Percentiles rank a stretch among this genome's conserved stretches.
phyloP scores from a whole-genome alignment of 2,888 invertebrate species.

The Leucoma salicis region DNA sequence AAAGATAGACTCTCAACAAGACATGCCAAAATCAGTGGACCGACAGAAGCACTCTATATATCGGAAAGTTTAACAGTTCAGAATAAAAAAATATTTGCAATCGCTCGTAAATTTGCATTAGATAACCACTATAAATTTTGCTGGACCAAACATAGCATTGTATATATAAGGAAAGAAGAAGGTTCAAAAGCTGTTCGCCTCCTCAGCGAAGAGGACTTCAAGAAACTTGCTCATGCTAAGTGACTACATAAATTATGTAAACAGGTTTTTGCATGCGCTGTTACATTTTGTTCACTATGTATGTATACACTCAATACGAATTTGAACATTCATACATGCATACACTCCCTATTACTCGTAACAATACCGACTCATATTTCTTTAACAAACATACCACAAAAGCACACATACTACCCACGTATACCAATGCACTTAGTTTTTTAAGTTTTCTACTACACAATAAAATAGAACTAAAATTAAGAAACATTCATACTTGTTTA shows the following conservation, averaged over 20 bases:
- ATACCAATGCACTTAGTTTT: too few relatives aligned
- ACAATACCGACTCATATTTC: too few relatives aligned
- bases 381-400: too few relatives aligned
- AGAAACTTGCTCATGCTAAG: neutral
- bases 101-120: neutral
- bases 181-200: neutral
- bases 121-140: neutral
- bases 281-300: neutral
- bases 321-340: too few relatives aligned
- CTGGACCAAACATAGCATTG: neutral
- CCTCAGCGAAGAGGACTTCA: neutral
- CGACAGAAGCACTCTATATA: neutral
- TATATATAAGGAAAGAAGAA: neutral
- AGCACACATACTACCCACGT: too few relatives aligned
- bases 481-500: too few relatives aligned
- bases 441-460: neutral
- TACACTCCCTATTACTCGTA: too few relatives aligned
- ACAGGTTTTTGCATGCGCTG: neutral
- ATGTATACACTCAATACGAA: too few relatives aligned
- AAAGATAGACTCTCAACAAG: neutral
- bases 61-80: neutral
- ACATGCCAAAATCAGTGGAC: neutral
- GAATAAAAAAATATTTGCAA: neutral
- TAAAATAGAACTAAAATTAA: neutral
- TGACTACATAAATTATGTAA: neutral